Evolutionary conservation across 1,140 invertebrate genomes (phyloP).

Genomic region (Lordiphosa mommai): DNA sequence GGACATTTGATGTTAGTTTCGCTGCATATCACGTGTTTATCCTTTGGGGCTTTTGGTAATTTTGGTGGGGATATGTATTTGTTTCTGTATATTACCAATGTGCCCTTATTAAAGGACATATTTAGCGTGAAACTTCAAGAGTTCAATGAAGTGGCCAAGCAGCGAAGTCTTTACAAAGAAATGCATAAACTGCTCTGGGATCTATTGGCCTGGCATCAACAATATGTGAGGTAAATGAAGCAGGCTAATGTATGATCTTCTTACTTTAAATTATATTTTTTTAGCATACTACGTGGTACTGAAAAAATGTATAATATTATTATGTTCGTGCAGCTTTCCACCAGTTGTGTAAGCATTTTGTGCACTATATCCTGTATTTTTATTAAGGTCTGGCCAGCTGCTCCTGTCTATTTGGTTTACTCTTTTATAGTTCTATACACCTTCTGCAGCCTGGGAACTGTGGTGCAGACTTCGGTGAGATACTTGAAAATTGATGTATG

Average conservation of each 20-base stretch:
- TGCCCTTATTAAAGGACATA: conserved; percentile 51
- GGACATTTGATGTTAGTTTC: conserved; percentile 32
- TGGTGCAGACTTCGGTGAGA: conserved; percentile 47
- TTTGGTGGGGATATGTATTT: conserved; percentile 63
- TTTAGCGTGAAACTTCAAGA: conserved; percentile 36
- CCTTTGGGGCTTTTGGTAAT: conserved; percentile 49
- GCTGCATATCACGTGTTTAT: conserved; percentile 19
- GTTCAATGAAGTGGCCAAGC: conserved; percentile 29
- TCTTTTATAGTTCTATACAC: conserved; percentile 32
- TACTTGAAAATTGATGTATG: too few species aligned
- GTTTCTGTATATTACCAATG: conserved; percentile 44
- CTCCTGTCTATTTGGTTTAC: conserved; percentile 41
- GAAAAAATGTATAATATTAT: conserved; percentile 36
- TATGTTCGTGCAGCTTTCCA: conserved; percentile 40
- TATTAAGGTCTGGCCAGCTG: conserved; percentile 42
- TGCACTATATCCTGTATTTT: conserved; percentile 59
- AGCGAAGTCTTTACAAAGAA: not conserved
- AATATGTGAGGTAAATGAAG: conserved; percentile 31
- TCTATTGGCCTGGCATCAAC: conserved; percentile 48
- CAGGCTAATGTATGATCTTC: too few species aligned
- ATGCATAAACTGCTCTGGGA: conserved; percentile 20
- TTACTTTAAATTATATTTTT: not conserved
- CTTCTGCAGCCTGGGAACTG: conserved; percentile 48
- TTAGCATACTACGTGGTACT: conserved; percentile 37
- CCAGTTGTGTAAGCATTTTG: conserved; percentile 26